phyloP scores from a whole-genome alignment of 2,888 invertebrate species.

The Pinctada fucata region DNA sequence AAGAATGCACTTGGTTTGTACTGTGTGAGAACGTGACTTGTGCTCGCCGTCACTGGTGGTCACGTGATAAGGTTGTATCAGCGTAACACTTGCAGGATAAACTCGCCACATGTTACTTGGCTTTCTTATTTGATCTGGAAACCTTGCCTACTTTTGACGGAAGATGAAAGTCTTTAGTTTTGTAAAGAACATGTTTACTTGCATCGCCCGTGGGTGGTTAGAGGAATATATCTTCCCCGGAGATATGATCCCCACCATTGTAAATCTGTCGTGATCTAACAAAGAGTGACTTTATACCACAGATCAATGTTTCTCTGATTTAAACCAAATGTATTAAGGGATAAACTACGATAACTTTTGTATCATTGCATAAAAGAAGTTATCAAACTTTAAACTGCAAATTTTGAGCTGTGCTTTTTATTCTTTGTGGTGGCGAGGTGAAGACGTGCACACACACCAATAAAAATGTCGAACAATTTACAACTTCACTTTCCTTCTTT shows the following conservation, averaged over 20 bases:
- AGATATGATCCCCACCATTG: neutral
- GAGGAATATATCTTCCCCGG: neutral
- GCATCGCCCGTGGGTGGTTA: neutral
- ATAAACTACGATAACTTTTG: slow-evolving; percentile 3
- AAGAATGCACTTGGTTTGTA: too few species aligned
- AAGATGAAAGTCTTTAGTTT: neutral
- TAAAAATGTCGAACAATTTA: too few species aligned
- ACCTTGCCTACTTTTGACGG: neutral
- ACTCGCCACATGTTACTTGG: too few species aligned
- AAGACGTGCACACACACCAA: too few species aligned
- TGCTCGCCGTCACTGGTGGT: too few species aligned
- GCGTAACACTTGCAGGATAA: too few species aligned
- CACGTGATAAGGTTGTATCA: too few species aligned
- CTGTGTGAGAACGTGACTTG: too few species aligned
- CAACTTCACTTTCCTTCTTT: too few species aligned
- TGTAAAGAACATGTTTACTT: neutral
- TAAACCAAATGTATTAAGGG: slow-evolving; percentile 1
- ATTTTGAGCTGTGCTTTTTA: too few species aligned
- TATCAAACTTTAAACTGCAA: neutral
- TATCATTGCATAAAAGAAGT: neutral
- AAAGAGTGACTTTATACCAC: neutral
- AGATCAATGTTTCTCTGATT: slow-evolving; percentile 2
- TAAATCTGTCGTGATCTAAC: neutral
- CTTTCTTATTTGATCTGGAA: neutral
- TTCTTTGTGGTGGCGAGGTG: too few species aligned